Conservation (phyloP, 2,113 vertebrate species). For the Hydropotes inermis region DNA sequence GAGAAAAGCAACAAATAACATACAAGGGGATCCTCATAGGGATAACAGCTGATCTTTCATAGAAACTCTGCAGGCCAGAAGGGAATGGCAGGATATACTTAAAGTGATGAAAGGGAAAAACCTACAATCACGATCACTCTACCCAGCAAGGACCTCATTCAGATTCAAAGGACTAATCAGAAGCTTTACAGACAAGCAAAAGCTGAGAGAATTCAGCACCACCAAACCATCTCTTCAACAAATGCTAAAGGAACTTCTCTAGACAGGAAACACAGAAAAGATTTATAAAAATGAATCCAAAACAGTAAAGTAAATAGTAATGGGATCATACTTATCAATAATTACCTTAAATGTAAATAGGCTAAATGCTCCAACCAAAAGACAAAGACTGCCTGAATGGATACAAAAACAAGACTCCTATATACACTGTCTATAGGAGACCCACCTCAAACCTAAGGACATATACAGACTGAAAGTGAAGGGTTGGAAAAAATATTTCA, state of each 20-base stretch:
- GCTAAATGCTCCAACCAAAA: background rate
- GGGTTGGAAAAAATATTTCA: background rate
- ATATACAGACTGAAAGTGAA: background rate
- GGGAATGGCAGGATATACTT: background rate
- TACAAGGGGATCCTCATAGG: background rate
- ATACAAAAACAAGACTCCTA: background rate
- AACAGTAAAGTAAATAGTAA: background rate
- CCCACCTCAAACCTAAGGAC: background rate
- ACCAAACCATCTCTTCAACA: background rate
- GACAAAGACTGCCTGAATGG: background rate
- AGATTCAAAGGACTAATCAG: background rate
- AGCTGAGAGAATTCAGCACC: background rate
- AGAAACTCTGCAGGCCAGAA: background rate
- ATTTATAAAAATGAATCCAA: background rate
- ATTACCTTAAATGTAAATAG: background rate
- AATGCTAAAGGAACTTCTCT: background rate
- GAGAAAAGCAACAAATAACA: background rate
- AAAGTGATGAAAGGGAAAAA: background rate
- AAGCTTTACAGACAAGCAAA: background rate
- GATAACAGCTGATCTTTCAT: background rate
- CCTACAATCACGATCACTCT: background rate
- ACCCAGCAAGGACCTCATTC: background rate
- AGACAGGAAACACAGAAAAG: background rate
- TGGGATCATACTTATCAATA: background rate
- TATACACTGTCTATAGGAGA: background rate